Percentiles rank a stretch among this genome's conserved stretches.
Evolutionary conservation across 2,797 vertebrate genomes (phyloP).

Genomic region (Morus bassanus): DNA sequence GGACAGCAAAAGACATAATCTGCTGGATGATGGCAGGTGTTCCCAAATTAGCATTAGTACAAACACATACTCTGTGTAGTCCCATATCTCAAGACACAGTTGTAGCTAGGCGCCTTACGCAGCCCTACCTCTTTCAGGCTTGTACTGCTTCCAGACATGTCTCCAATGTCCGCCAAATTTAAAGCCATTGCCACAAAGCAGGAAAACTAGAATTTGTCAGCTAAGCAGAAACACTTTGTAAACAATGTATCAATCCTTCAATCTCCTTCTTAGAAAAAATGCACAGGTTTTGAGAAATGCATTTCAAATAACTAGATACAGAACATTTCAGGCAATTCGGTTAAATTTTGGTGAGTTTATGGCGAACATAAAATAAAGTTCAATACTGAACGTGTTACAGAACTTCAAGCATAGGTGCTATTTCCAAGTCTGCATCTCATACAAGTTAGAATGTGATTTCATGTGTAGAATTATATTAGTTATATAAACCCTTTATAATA

Average conservation of each 20-base stretch:
- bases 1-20: not conserved
- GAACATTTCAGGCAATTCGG: not conserved
- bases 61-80: not conserved
- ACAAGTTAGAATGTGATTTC: not conserved
- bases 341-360: not conserved
- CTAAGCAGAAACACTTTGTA: not conserved
- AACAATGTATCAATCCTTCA: not conserved
- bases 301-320: not conserved
- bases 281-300: not conserved
- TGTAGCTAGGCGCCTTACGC: fast-evolving
- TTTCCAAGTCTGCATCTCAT: not conserved
- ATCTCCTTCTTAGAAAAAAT: not conserved
- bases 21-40: not conserved
- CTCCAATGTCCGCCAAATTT: not conserved
- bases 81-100: not conserved
- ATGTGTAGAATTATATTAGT: not conserved
- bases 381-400: not conserved
- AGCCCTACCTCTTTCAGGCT: not conserved
- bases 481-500: not conserved
- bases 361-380: not conserved
- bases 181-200: not conserved
- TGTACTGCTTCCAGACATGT: not conserved
- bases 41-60: not conserved
- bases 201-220: not conserved
- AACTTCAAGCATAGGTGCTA: not conserved